A percentile compares a stretch with the other conserved stretches of the same genome.
Evolutionary conservation across 2,888 invertebrate species (phyloP).

Genomic region (Drosophila borborema): DNA sequence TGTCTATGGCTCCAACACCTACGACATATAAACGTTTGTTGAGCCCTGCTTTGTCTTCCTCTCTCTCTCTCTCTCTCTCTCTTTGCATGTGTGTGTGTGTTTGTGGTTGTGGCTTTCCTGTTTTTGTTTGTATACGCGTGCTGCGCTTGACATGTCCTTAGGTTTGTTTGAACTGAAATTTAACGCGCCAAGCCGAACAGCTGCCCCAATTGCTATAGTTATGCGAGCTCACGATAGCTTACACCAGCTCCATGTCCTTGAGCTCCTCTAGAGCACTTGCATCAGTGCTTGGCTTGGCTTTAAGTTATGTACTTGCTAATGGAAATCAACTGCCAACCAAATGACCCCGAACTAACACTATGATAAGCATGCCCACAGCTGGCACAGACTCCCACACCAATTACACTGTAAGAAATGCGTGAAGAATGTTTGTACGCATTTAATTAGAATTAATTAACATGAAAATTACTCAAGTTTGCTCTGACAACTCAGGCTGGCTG

Average conservation of each 20-base stretch:
- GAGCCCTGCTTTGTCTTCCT: slow-evolving; percentile 13
- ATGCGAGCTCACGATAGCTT: slow-evolving; percentile 45
- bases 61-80: neutral
- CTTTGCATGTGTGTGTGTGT: slow-evolving; percentile 1
- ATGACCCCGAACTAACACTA: slow-evolving; percentile 43
- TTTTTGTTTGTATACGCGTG: slow-evolving; percentile 61
- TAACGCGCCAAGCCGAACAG: slow-evolving; percentile 49
- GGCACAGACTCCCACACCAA: slow-evolving; percentile 37
- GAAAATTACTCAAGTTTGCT: neutral
- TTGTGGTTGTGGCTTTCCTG: slow-evolving; percentile 39
- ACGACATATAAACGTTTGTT: slow-evolving; percentile 57
- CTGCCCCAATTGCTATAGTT: slow-evolving; percentile 57
- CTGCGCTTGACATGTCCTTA: slow-evolving; percentile 78
- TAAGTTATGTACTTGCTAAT: slow-evolving; percentile 75
- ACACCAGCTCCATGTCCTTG: slow-evolving; percentile 26
- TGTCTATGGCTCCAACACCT: slow-evolving; percentile 75
- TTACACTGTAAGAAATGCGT: slow-evolving; percentile 28
- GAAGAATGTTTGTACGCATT: neutral
- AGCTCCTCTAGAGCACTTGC: slow-evolving; percentile 27
- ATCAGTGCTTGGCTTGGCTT: slow-evolving; percentile 51
- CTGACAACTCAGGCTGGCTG: neutral
- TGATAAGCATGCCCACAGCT: slow-evolving; percentile 39
- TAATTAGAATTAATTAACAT: slow-evolving; percentile 11
- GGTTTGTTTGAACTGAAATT: slow-evolving; percentile 76
- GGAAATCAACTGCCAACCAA: slow-evolving; percentile 54